These are phyloP conservation scores for Danio aesculapii DNA, from an alignment of 2,797 vertebrate species.

Conservation along the genomic window DNA sequence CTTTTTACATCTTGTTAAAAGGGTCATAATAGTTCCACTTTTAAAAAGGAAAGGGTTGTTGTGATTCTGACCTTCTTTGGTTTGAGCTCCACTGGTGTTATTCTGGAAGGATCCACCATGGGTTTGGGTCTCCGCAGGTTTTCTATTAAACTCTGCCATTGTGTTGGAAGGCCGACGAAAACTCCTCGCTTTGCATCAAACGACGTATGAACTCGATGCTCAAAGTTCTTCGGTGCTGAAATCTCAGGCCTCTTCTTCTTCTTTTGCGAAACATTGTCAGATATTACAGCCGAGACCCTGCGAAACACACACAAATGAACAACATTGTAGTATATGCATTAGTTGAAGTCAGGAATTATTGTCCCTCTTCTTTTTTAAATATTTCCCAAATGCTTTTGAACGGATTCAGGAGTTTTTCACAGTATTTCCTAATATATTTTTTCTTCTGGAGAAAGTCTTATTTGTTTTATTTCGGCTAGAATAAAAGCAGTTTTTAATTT, in stretches of 20 bases:
- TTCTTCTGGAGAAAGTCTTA: too few species aligned
- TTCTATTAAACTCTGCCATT: slow-evolving; percentile 98
- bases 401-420: too few species aligned
- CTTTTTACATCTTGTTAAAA: too few species aligned
- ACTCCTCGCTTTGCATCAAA: slow-evolving; percentile 93
- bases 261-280: slow-evolving; percentile 96
- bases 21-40: too few species aligned
- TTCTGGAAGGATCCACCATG: slow-evolving; percentile 95
- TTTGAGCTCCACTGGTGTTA: slow-evolving; percentile 93
- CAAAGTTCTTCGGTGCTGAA: slow-evolving; percentile 95
- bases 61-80: slow-evolving; percentile 90
- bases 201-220: slow-evolving; percentile 97
- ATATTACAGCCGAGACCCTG: slow-evolving; percentile 58
- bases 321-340: too few species aligned
- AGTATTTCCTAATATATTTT: too few species aligned
- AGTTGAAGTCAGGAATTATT: too few species aligned
- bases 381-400: too few species aligned
- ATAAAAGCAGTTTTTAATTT: too few species aligned
- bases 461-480: too few species aligned
- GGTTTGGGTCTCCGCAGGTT: slow-evolving; percentile 93
- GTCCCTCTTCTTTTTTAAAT: too few species aligned
- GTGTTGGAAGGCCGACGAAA: slow-evolving; percentile 93
- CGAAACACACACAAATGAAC: neutral
- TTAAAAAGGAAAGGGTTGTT: too few species aligned
- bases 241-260: slow-evolving; percentile 99